Base-by-base conservation (phyloP, 2,888 invertebrate species). In the Aproaerema taeniolella region DNA sequence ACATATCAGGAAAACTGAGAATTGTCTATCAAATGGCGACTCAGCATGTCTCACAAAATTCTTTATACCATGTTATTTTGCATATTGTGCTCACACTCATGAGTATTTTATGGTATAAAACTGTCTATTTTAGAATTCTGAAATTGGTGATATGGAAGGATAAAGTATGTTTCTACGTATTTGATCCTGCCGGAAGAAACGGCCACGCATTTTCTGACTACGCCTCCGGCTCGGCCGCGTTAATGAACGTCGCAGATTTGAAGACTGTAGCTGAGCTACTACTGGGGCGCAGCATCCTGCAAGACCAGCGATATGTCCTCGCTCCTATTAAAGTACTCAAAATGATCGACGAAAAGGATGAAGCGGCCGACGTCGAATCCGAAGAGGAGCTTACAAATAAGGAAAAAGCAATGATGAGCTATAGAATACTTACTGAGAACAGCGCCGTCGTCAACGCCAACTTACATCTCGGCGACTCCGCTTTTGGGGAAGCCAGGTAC, bases 111-210 rank as follows among this genome's bases (percentile, higher is more conserved):
- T 20, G 5, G 8, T 20, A 20, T 6, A 20, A 6, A 8, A 20
- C 20, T 6, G 8, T 8, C 8, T 20, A 20, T 20, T 20, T 20
- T 20, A 85, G 86, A 55, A 70, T 82, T 1, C 45, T 86, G 6
- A 88, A 87, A 60, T 58, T 89, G 9, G 81, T 86, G 0, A 83
- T 90, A 48, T 90, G 89, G 91, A 90, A 88, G 47, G 89, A 88
- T 50, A 87, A 76, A 33, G 78, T 88, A 33, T 82, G 88, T 45
- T 91, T 75, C 58, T 91, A 90, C 45, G 83, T 92, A 48, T 92
- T 91, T 53, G 92, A 92, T 61, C 89, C 91, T 1, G 89, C 81
- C 11, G 88, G 89, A 1, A 73, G 90, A 51, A 88, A 88, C 32
- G 73, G 83, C 1, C 81, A 85, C 50, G 80, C 89, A 1, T 87